Evolutionary conservation across 2,797 vertebrate species (phyloP).

Genomic region (Chaetodon trifasciatus): DNA sequence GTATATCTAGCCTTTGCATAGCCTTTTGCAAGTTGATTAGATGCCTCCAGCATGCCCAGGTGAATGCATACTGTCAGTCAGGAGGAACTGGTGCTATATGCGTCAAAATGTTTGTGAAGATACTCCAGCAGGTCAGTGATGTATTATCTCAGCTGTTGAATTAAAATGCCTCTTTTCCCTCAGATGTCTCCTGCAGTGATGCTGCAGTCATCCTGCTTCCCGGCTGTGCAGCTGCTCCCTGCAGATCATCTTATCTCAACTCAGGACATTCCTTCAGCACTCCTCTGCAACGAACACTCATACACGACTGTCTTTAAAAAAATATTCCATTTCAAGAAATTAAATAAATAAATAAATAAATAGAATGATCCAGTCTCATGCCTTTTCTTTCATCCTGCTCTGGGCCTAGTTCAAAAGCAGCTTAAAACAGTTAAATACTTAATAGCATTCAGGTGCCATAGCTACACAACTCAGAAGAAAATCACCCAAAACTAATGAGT

Average conservation of each 20-base stretch:
- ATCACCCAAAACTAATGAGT: too few species aligned
- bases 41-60: neutral
- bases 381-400: too few species aligned
- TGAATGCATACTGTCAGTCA: neutral
- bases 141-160: neutral
- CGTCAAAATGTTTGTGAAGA: neutral
- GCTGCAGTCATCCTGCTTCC: neutral
- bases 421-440: too few species aligned
- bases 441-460: too few species aligned
- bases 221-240: too few species aligned
- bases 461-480: too few species aligned
- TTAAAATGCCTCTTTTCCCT: neutral
- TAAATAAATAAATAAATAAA: too few species aligned
- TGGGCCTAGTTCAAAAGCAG: too few species aligned
- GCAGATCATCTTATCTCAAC: neutral
- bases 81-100: neutral
- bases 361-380: too few species aligned
- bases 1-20: too few species aligned
- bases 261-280: neutral
- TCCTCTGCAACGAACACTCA: neutral
- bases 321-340: too few species aligned
- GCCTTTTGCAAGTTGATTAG: too few species aligned
- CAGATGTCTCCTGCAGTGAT: neutral
- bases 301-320: neutral
- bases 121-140: neutral